A percentile compares a stretch with the other conserved stretches of the same genome.
These are phyloP conservation scores for Stegastes partitus DNA, from an alignment of 2,113 vertebrate species.

Conservation along the genomic window DNA sequence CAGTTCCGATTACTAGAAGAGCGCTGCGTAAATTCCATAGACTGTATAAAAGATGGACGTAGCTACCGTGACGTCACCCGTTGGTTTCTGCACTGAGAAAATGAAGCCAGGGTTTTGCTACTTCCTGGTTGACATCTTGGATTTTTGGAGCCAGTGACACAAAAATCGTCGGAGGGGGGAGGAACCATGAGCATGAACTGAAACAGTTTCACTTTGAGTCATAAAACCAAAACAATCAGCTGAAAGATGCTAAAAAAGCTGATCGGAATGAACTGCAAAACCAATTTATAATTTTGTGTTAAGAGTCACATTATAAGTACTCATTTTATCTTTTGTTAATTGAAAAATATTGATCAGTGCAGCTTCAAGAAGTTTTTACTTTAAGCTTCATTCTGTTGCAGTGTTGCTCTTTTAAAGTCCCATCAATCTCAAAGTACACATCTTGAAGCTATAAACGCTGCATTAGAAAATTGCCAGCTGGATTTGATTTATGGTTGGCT, in stretches of 20 bases:
- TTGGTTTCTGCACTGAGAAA: too few relatives aligned
- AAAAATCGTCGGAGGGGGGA: too few relatives aligned
- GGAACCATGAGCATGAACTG: neutral
- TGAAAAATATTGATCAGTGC: slow-evolving; percentile 6
- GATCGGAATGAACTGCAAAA: neutral
- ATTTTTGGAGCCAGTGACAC: too few relatives aligned
- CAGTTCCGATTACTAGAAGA: too few relatives aligned
- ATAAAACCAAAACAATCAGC: neutral
- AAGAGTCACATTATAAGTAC: too few relatives aligned
- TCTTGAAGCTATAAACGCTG: slow-evolving; percentile 1
- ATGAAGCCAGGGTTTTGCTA: too few relatives aligned
- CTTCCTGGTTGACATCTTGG: too few relatives aligned
- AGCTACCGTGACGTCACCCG: too few relatives aligned
- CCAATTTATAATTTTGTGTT: too few relatives aligned
- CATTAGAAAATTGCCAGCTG: slow-evolving; percentile 22
- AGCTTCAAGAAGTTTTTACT: slow-evolving; percentile 14
- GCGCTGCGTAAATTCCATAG: too few relatives aligned
- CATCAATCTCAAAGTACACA: slow-evolving; percentile 7
- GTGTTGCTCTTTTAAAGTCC: neutral
- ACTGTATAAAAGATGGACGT: too few relatives aligned
- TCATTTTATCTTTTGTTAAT: neutral
- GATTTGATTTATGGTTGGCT: slow-evolving; percentile 40
- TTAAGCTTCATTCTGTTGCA: neutral
- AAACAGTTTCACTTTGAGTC: neutral
- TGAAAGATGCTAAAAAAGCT: neutral